Conservation (phyloP, 2,113 vertebrate species). For the Aspiorhynchus laticeps region DNA sequence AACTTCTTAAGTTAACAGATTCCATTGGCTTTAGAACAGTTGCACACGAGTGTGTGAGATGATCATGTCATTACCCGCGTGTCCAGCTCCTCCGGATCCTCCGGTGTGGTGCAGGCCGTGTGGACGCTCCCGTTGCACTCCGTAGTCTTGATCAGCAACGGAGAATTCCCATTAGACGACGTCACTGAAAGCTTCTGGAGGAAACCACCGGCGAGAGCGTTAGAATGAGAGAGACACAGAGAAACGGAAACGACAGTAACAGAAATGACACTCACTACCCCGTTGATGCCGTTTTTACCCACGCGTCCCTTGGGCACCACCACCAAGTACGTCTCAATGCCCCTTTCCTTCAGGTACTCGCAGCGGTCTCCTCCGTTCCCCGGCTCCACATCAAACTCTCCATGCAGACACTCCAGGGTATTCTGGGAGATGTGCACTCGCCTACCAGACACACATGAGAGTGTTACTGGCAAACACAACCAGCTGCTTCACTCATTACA, state of each 20-base stretch:
- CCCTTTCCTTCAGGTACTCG: conserved; percentile 90
- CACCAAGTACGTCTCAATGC: conserved; percentile 89
- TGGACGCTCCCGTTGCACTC: conserved; percentile 85
- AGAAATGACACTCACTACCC: conserved; percentile 80
- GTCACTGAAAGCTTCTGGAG: conserved; percentile 83
- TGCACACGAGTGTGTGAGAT: background rate
- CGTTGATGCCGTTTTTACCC: conserved; percentile 82
- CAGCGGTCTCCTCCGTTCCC: conserved; percentile 88
- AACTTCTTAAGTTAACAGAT: background rate
- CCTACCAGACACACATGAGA: conserved; percentile 65
- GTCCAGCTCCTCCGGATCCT: conserved; percentile 87
- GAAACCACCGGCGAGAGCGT: conserved; percentile 13
- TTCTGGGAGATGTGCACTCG: conserved; percentile 94
- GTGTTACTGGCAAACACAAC: background rate
- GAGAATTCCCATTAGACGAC: conserved; percentile 86
- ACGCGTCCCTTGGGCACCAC: conserved; percentile 81
- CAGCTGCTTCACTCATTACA: background rate
- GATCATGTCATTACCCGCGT: conserved; percentile 71
- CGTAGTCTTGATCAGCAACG: conserved; percentile 86
- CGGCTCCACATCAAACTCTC: conserved; percentile 90
- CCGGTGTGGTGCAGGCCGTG: conserved; percentile 77
- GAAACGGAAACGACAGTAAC: background rate
- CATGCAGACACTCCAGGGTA: conserved; percentile 90
- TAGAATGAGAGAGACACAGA: background rate
- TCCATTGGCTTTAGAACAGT: background rate